Base-by-base conservation (phyloP, 2,888 invertebrate genomes). In the Isotomurus palustris region DNA sequence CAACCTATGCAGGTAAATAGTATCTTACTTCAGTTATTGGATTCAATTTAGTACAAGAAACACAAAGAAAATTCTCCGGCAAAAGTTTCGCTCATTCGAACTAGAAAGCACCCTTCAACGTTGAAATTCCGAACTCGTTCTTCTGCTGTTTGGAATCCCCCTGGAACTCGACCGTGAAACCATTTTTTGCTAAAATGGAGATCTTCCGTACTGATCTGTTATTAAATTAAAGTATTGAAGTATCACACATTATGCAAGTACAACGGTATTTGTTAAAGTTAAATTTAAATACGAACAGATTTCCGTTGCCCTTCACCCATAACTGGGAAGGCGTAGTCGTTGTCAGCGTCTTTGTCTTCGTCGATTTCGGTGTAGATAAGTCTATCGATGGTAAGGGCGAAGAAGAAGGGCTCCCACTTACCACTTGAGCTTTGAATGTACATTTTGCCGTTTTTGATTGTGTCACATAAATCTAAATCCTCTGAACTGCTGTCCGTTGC, bases 21-120 rank as follows among this genome's bases (percentile, higher is more conserved):
- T 21, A 44, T 19, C 6, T 44, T 40, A n/a, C n/a, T 40, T 6
- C 19, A 40, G 19, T 40, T 10, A 40, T 40, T 40, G 12, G 22
- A 12, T 22, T 29, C 41, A 17, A 22, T 17, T 3, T 5, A 69
- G 73, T 72, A 79, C 93, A 91, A 91, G 77, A 96, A 95, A 0
- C 94, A 94, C 25, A 96, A 78, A 61, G 93, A 91, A 74, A 92
- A 94, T 75, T 95, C 94, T 0, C 95, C 94, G 0, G 93, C 90
- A 76, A 94, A 94, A 0, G 93, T 94, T 17, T 92, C 91, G 73
- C 93, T 92, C 69, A 91, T 89, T 28, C 95, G 80, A 0, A 96
- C 95, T 24, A 94, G 80, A 75, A 94, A 94, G 0, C 91, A 91
- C 0, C 93, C 94, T 73, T 93, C 91, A 0, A 92, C 92, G 3